These are phyloP conservation scores for Spodoptera littoralis DNA, from an alignment of 2,888 invertebrate genomes.

Conservation along the genomic window DNA sequence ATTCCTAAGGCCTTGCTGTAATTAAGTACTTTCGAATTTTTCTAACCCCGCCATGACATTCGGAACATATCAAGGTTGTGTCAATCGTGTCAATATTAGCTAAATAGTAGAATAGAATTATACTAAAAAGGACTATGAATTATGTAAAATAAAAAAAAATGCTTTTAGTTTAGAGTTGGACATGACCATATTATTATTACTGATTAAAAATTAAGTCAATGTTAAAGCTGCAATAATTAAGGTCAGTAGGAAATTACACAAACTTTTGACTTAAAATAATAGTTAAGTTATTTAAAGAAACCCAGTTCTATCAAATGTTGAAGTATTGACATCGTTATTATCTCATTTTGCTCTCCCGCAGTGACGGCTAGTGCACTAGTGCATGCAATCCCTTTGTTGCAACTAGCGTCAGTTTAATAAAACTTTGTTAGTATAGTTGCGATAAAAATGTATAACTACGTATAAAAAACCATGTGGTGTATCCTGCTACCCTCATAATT, in stretches of 20 bases:
- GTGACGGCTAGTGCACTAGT: neutral
- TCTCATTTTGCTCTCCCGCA: conserved; percentile 18
- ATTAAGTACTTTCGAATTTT: conserved; percentile 46
- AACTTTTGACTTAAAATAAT: neutral
- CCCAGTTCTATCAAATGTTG: conserved; percentile 9
- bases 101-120: too few relatives aligned
- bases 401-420: neutral
- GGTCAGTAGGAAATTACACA: too few relatives aligned
- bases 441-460: too few relatives aligned
- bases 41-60: conserved; percentile 48
- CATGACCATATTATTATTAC: too few relatives aligned
- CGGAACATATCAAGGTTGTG: conserved; percentile 28
- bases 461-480: too few relatives aligned
- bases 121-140: too few relatives aligned
- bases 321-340: neutral
- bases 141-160: too few relatives aligned
- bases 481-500: too few relatives aligned
- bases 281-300: conserved; percentile 36
- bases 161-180: too few relatives aligned
- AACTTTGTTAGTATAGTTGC: too few relatives aligned
- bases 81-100: conserved; percentile 13
- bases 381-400: neutral
- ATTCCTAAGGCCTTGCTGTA: conserved; percentile 33
- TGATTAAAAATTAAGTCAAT: too few relatives aligned
- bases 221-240: too few relatives aligned